phyloP scores from a whole-genome alignment of 2,797 vertebrate species.

The Salarias fasciatus region DNA sequence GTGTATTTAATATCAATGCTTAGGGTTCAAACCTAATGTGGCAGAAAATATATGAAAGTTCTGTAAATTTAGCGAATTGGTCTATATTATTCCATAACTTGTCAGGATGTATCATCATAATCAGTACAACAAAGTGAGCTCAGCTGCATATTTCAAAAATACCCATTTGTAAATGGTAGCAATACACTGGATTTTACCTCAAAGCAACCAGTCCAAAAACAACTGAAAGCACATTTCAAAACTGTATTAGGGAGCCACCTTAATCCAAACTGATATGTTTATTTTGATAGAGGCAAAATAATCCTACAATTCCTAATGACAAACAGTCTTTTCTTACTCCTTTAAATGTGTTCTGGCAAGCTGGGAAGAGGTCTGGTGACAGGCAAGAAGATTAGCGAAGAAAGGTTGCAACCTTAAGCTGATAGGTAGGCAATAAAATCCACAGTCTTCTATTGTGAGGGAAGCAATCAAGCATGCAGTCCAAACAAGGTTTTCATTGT shows the following conservation, averaged over 20 bases:
- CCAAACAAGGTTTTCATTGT: slow-evolving; percentile 52
- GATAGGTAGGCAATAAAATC: slow-evolving; percentile 59
- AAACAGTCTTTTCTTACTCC: slow-evolving; percentile 38
- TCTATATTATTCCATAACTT: too few relatives aligned
- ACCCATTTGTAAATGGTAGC: too few relatives aligned
- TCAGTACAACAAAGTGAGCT: too few relatives aligned
- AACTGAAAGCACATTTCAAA: neutral
- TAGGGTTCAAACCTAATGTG: too few relatives aligned
- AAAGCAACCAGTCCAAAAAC: neutral
- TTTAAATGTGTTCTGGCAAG: slow-evolving; percentile 57
- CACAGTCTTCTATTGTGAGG: slow-evolving; percentile 68
- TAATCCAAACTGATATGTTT: neutral
- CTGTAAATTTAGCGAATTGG: too few relatives aligned
- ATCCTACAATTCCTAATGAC: slow-evolving; percentile 23
- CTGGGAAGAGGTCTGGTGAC: slow-evolving; percentile 61
- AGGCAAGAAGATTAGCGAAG: slow-evolving; percentile 66
- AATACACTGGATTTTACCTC: neutral
- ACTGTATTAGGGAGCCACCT: neutral
- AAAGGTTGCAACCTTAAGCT: slow-evolving; percentile 63
- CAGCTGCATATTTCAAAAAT: too few relatives aligned
- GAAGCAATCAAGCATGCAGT: slow-evolving; percentile 46
- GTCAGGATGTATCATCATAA: too few relatives aligned
- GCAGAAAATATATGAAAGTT: too few relatives aligned
- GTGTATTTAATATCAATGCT: too few relatives aligned
- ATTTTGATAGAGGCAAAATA: neutral